These are phyloP conservation scores for Hydractinia echinata DNA, from an alignment of 30 jellyfish, hydroid and myxozoan species.

Conservation along the genomic window DNA sequence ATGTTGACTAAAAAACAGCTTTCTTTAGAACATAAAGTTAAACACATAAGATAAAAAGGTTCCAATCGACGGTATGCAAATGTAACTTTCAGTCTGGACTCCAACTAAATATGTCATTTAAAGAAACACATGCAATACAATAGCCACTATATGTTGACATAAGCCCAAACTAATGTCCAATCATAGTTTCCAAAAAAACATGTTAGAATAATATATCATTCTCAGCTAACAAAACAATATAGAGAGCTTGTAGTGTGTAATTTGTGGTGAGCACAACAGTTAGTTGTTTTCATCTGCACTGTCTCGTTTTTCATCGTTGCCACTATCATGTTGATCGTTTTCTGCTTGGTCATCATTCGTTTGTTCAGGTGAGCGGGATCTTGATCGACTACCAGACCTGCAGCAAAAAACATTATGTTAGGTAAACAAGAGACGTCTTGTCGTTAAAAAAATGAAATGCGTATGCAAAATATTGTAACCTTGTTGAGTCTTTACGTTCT, in stretches of 20 bases:
- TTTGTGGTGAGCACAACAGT: background rate
- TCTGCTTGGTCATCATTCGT: background rate
- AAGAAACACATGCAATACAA: too few relatives aligned
- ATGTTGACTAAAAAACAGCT: too few relatives aligned
- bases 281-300: background rate
- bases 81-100: too few relatives aligned
- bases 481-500: background rate
- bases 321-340: too few relatives aligned
- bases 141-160: too few relatives aligned
- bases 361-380: slow-evolving; percentile 9
- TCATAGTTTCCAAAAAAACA: too few relatives aligned
- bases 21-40: too few relatives aligned
- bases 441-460: background rate
- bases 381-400: background rate
- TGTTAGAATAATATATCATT: too few relatives aligned
- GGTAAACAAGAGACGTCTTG: background rate
- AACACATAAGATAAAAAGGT: too few relatives aligned
- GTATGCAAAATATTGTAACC: background rate
- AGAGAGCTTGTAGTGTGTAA: background rate
- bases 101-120: too few relatives aligned
- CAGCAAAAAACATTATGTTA: background rate
- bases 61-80: too few relatives aligned
- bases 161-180: too few relatives aligned
- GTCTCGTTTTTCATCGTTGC: background rate
- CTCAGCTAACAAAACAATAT: background rate